Conservation (phyloP, 2,797 vertebrate species). For the Dromococcyx pavoninus region DNA sequence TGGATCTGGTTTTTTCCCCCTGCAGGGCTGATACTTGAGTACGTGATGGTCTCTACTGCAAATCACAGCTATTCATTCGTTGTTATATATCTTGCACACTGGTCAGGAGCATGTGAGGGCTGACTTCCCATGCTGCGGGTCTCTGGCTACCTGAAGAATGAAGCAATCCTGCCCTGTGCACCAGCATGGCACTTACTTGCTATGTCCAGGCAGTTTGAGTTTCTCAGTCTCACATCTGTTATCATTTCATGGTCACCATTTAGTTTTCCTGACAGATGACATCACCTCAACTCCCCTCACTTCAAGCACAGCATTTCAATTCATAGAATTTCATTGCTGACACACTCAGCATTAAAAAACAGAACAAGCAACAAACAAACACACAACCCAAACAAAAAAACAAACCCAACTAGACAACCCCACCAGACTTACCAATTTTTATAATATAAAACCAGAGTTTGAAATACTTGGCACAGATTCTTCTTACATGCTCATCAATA, state of each 20-base stretch:
- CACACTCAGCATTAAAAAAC: neutral
- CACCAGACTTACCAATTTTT: neutral
- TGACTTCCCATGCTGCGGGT: neutral
- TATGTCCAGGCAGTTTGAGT: neutral
- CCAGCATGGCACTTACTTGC: neutral
- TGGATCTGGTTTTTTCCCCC: neutral
- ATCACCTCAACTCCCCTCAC: neutral
- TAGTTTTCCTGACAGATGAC: neutral
- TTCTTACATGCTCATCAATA: neutral
- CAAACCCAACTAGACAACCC: neutral
- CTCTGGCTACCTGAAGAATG: neutral
- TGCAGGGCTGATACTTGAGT: neutral
- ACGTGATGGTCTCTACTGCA: neutral
- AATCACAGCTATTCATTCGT: neutral
- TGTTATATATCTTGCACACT: neutral
- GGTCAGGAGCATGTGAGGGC: neutral
- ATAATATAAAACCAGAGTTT: neutral
- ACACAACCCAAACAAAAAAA: neutral
- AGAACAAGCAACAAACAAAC: neutral
- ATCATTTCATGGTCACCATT: neutral
- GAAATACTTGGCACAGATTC: neutral
- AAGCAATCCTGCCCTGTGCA: neutral
- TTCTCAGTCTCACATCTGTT: neutral
- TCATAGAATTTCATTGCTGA: neutral
- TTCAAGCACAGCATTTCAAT: neutral